These are phyloP conservation scores for Dendroctonus valens DNA, from an alignment of 1,140 invertebrate genomes.

Conservation along the genomic window DNA sequence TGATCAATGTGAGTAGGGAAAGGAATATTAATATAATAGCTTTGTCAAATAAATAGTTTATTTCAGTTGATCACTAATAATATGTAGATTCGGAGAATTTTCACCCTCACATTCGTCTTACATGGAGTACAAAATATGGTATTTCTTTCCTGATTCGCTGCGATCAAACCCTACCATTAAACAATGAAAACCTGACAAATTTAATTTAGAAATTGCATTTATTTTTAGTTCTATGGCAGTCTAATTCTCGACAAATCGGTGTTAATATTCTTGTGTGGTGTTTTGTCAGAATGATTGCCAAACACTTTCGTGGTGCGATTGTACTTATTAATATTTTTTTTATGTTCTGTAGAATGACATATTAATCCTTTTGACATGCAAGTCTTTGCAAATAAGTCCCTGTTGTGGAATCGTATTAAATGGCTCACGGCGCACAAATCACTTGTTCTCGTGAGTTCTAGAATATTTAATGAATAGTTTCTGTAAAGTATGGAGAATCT, in stretches of 20 bases:
- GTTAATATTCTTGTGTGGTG: constrained; percentile 33
- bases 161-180: constrained; percentile 33
- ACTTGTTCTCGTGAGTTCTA: constrained; percentile 26
- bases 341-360: constrained; percentile 19
- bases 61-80: not conserved
- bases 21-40: not conserved
- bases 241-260: constrained; percentile 22
- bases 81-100: not conserved
- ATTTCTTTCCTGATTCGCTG: not conserved
- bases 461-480: constrained; percentile 39
- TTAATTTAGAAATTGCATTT: constrained; percentile 46
- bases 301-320: constrained; percentile 39
- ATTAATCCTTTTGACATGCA: not conserved
- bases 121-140: not conserved
- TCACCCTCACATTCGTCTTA: no score
- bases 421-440: constrained; percentile 16
- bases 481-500: constrained; percentile 45
- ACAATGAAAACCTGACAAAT: constrained; percentile 40
- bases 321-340: constrained; percentile 42
- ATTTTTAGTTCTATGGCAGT: constrained; percentile 41
- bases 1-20: constrained; percentile 17
- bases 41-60: not conserved
- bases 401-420: constrained; percentile 39
- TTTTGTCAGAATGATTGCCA: not conserved
- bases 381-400: constrained; percentile 9